Base-by-base conservation (phyloP, 2,888 invertebrate genomes). In the Apotomis turbidana region DNA sequence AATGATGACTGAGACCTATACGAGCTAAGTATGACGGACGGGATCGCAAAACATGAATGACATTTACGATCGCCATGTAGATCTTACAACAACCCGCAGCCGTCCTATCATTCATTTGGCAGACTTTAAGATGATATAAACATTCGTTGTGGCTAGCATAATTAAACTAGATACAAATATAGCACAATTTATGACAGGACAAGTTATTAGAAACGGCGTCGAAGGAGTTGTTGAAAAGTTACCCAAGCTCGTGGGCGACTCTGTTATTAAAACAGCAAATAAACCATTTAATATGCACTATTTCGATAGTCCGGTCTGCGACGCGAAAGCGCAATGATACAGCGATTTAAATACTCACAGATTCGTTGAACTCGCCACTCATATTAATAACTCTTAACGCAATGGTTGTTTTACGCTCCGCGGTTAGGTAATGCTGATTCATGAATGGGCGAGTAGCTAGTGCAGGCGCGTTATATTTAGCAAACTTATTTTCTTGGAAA, bases 401-500 rank as follows among this genome's bases (percentile, higher is more conserved):
- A 81, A 78, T 88, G 90, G 88, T 91, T 89, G 91, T 90, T 90
- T 92, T 90, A 86, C 85, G 85, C 79, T 80, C 83, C 82, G 79
- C 82, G 84, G 92, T 92, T 90, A 91, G 91, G 90, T 92, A 93
- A 93, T 85, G 91, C 91, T 93, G 93, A 92, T 93, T 93, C 93
- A 93, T 93, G 93, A 93, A 93, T 93, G 93, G 86, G 86, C 85
- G 89, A 87, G 86, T 83, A 86, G 78, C 82, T 83, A 84, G 85
- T 83, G 82, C 83, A 80, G 77, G 77, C 74, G 72, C 84, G 78
- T 83, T 90, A 91, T 90, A 91, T 92, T 91, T 93, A 92, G 91
- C 88, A 82, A 87, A 84, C 86, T 85, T 82, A 87, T 88, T 90
- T 91, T 87, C 90, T 83, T 79, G 81, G 89, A 90, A 90, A 87